Conservation (phyloP, 2,797 vertebrate species). For the Myotis planiceps region DNA sequence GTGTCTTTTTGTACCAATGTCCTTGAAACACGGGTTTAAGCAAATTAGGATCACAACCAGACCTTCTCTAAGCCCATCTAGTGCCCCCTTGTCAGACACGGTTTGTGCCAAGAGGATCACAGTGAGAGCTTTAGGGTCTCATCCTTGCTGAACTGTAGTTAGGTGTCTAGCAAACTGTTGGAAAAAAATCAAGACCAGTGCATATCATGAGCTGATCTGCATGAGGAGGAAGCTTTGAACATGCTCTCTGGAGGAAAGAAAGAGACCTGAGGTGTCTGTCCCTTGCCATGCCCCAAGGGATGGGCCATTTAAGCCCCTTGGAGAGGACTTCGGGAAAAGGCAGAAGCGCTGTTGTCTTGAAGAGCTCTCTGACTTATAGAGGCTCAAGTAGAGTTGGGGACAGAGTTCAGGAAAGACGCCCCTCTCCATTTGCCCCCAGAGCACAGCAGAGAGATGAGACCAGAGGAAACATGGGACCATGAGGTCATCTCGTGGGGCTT, state of each 20-base stretch:
- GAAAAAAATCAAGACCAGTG: neutral
- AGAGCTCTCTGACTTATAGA: neutral
- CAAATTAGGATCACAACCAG: neutral
- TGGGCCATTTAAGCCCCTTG: neutral
- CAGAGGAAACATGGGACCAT: neutral
- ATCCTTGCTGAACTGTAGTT: neutral
- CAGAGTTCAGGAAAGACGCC: neutral
- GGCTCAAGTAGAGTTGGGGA: neutral
- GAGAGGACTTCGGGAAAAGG: neutral
- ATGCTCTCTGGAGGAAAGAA: neutral
- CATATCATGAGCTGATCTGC: neutral
- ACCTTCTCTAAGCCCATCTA: neutral
- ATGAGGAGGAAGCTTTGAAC: neutral
- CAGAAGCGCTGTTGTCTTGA: neutral
- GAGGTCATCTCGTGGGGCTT: neutral
- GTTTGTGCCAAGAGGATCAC: neutral
- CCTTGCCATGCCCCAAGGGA: too few relatives aligned
- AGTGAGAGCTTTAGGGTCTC: neutral
- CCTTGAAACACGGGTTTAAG: neutral
- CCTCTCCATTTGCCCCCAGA: neutral
- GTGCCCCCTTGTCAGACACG: neutral
- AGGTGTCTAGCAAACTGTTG: neutral
- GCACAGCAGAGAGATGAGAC: neutral
- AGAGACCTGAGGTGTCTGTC: neutral
- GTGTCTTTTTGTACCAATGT: neutral